Base-by-base conservation (phyloP, 2,888 invertebrate species). In the Mycalesis mineus region DNA sequence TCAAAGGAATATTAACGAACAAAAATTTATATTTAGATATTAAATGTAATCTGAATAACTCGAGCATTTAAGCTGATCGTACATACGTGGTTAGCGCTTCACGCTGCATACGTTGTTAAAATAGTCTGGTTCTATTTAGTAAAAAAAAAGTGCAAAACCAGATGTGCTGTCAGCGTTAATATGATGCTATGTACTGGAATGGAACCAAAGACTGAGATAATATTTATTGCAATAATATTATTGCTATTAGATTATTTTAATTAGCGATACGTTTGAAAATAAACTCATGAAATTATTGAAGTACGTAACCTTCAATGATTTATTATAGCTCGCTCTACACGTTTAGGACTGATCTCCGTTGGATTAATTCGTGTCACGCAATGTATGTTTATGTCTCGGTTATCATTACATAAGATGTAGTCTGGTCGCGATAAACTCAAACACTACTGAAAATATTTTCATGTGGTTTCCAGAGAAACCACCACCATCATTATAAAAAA, bases 171-270 rank as follows among this genome's bases (percentile, higher is more conserved):
- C 45, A 31, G 29, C 13, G 13, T 1, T 29, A 45, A 33, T 70
- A 62, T 66, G 68, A 75, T 74, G 77, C 80, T 77, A 77, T 73
- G 80, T 76, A 83, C 80, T 84, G 79, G 79, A 79, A 78, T 75
- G 77, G 75, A 83, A 84, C 84, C 85, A 86, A 87, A 86, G 86
- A 86, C 85, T 86, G 86, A 83, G 65, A 77, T 74, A 80, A 79
- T 82, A 84, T 82, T 82, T 82, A 79, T 79, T 76, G 78, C 75
- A 75, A 73, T 78, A 78, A 77, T 78, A 71, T 77, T 82, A 80
- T 78, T 82, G 82, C 80, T 78, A 74, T 82, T 80, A 81, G 78
- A 80, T 80, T 82, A 81, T 75, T 73, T 73, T 72, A 69, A 68
- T 69, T 68, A 69, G 70, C 58, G 55, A 55, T 65, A 60, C 59